Conservation (phyloP, 2,888 invertebrate species). For the Timandra comae region DNA sequence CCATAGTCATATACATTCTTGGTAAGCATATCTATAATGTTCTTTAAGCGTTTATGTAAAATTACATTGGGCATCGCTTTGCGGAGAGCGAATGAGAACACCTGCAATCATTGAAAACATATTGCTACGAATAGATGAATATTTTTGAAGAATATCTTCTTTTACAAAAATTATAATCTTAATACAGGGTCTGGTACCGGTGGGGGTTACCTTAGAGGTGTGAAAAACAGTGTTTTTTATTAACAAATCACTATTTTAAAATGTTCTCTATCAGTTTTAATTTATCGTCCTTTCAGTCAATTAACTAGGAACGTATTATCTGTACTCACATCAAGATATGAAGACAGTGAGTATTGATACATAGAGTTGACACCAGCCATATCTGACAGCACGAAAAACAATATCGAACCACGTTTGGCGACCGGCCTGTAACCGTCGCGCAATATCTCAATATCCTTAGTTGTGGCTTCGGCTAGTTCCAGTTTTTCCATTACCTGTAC, state of each 20-base stretch:
- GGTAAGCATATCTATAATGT: slow-evolving; percentile 90
- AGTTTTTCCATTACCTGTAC: slow-evolving; percentile 83
- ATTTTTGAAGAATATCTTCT: no score
- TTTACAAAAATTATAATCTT: no score
- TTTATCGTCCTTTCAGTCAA: no score
- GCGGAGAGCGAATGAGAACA: slow-evolving; percentile 87
- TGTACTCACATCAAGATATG: slow-evolving; percentile 81
- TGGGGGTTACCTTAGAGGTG: no score
- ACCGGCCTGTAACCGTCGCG: slow-evolving; percentile 91
- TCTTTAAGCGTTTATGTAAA: slow-evolving; percentile 82
- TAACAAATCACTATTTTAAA: no score
- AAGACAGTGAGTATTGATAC: slow-evolving; percentile 93
- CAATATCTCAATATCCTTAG: slow-evolving; percentile 87
- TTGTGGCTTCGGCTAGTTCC: slow-evolving; percentile 84
- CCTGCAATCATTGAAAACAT: no score
- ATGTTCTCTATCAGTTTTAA: no score
- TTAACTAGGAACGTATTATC: no score
- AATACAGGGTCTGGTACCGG: no score
- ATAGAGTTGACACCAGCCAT: slow-evolving; percentile 92
- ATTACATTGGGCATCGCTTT: slow-evolving; percentile 90
- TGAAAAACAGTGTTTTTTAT: no score
- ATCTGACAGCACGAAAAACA: slow-evolving; percentile 93
- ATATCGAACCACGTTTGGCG: slow-evolving; percentile 90
- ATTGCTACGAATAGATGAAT: no score
- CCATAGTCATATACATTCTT: slow-evolving; percentile 94